Evolutionary conservation across 2,888 invertebrate genomes (phyloP), one percentile per base, ranked within the genome.

Genomic region (Xylocampa areola): DNA sequence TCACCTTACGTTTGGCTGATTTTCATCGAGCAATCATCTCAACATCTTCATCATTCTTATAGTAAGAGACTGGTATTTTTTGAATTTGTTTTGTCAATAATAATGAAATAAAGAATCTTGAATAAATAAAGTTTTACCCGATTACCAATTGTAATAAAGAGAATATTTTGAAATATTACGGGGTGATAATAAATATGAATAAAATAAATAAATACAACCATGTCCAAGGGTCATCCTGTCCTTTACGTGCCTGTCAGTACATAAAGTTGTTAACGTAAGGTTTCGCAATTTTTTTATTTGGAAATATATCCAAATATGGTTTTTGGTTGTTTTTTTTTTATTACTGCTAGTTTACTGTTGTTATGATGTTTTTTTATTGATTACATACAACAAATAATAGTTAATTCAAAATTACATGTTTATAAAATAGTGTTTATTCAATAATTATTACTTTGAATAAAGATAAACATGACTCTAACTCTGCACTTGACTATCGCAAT

Each of bases 31-130:
- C 57, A 63, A 48, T 66, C 77, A 25, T 55, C 67, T 51, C 79
- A 52, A 72, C 82, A 74, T 68, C 80, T 69, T 70, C 89, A 79
- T 67, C 91, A 82, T 73, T 80, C 72, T 91, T 90, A 93, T 92
- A 93, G 93, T 94, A 94, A 94, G 93, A 90, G 67, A 76, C 86
- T 84, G 92, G 94, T 92, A 92, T 88, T 92, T 91, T 87, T 89
- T 87, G 88, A 88, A 83, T 86, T 88, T 85, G 87, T 87, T 91
- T 85, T 91, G 91, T 91, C 84, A 90, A 87, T 85, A 89, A 88
- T 86, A 87, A 89, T 83, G 69, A 62, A 67, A 70, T 78, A 83
- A 88, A 88, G 76, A 82, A 75, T 76, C 76, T 67, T 67, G 67
- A 84, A 84, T 83, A 79, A 86, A 83, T 85, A 84, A 86, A 87